Base-by-base conservation (phyloP, 2,888 invertebrate species). In the Alloscopus bannaensis region DNA sequence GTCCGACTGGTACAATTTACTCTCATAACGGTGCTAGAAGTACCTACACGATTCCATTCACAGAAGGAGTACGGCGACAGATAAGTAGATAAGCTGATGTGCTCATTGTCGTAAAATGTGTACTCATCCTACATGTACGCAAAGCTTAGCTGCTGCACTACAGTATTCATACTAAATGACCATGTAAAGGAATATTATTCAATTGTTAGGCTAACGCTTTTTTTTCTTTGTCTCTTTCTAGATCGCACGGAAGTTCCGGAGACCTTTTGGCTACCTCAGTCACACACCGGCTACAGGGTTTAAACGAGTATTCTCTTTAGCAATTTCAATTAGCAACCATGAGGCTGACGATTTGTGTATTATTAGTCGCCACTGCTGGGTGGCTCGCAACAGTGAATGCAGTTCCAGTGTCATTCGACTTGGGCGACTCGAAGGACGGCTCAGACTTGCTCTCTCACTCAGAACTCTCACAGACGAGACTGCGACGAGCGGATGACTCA, bases 401-500 rank as follows among this genome's bases (percentile, higher is more conserved):
- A 55, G 66, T 83, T 64, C 86, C 86, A 42, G 84, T 85, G 57
- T 83, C 85, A 3, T 85, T 83, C 57, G 86, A 86, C 29, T 65
- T 83, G 29, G 84, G 84, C 22, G 76, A 69, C 20, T 64, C 55
- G 28, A 84, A 84, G 73, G 81, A 83, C 66, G 83, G 81, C 18
- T 83, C 84, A 81, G 86, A 86, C 72, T 78, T 86, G 64, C 73
- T 86, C 62, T 84, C 85, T 26, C 83, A 85, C 22, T 77, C 84
- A 52, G 84, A 86, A 64, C 84, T 84, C 47, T 71, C 83, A n/a
- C 65, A 77, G 28, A 79, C 81, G 22, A 82, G 85, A 75, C 73
- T 84, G 60, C 80, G 83, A 22, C 59, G 86, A 57, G 78, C 84
- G 52, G 84, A 81, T 28, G 85, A 84, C 50, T 84, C 85, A 45